Conservation (phyloP, 2,113 vertebrate species). For the Pan troglodytes region NHGRI_mPanTro3-v2.1_pri NC_086015.1:145063501-145064000, state of each 20-base stretch:
- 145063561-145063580: constrained; percentile 10
- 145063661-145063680: not conserved
- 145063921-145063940: not conserved
- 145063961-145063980: not conserved
- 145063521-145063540: constrained; percentile 1
- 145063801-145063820: not conserved
- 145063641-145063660: not conserved
- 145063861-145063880: not conserved
- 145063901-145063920: not conserved
- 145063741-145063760: not conserved
- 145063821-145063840: not conserved
- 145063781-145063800: not conserved
- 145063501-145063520: not conserved
- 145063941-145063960: not conserved
- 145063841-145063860: not conserved
- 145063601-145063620: constrained; percentile 13
- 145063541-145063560: constrained; percentile 10
- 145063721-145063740: not conserved
- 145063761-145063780: not conserved
- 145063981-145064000: not conserved
- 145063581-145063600: not conserved
- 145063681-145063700: not conserved
- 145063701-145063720: not conserved
- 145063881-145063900: not conserved
- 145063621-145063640: not conserved